A percentile compares a stretch with the other conserved stretches of the same genome.
phyloP scores from a whole-genome alignment of 2,888 invertebrate species.

The Hirtodrosophila trivittata region DNA sequence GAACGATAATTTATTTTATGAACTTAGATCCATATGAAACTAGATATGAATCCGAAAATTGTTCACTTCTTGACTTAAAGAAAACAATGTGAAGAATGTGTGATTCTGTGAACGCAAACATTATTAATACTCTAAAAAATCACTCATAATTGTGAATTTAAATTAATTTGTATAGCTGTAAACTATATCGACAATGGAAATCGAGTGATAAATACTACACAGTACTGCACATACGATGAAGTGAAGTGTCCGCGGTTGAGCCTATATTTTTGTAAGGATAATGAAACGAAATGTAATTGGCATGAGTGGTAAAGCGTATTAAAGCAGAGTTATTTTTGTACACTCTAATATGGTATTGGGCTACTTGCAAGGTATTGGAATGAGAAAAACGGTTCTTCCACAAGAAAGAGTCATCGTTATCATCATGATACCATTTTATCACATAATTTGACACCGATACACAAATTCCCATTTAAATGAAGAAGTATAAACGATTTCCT shows the following conservation, averaged over 20 bases:
- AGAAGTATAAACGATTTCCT: background rate
- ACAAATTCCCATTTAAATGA: constrained; percentile 4
- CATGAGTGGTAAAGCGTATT: constrained; percentile 58
- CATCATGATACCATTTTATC: constrained; percentile 25
- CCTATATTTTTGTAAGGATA: constrained; percentile 56
- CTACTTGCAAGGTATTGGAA: constrained; percentile 65
- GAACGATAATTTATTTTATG: constrained; percentile 63
- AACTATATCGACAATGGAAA: constrained; percentile 31
- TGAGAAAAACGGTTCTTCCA: constrained; percentile 56
- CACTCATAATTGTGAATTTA: too few relatives aligned
- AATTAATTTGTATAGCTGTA: background rate
- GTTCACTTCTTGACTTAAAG: constrained; percentile 10
- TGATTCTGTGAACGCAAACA: constrained; percentile 51
- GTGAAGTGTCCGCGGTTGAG: constrained; percentile 48
- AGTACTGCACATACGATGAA: too few relatives aligned
- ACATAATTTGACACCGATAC: too few relatives aligned
- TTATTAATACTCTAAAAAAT: too few relatives aligned
- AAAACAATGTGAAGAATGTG: constrained; percentile 47
- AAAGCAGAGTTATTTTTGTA: constrained; percentile 69
- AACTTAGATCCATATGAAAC: constrained; percentile 32
- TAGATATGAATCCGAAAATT: constrained; percentile 38
- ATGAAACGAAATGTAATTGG: constrained; percentile 54
- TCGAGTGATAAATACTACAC: constrained; percentile 11
- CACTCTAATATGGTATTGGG: constrained; percentile 57
- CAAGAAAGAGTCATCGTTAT: constrained; percentile 21